Conservation (phyloP, 2,113 vertebrate genomes). For the Lates calcarifer region DNA sequence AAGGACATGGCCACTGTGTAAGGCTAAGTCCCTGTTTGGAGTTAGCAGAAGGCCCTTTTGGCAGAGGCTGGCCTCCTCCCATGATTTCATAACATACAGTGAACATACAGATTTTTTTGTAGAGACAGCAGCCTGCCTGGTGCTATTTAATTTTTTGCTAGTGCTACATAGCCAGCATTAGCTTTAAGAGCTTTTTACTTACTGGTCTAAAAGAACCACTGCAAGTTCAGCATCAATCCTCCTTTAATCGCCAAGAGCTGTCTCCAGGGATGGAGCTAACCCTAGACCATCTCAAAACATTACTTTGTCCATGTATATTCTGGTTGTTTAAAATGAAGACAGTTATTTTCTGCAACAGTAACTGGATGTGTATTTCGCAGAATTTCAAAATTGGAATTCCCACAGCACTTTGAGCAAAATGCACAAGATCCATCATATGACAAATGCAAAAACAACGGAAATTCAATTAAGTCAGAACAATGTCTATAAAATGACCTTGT, state of each 20-base stretch:
- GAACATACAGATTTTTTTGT: too few relatives aligned
- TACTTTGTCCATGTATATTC: neutral
- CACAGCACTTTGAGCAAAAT: neutral
- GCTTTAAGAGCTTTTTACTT: too few relatives aligned
- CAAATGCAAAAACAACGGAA: neutral
- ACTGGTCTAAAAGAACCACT: too few relatives aligned
- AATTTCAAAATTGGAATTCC: too few relatives aligned
- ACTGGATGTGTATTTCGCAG: neutral
- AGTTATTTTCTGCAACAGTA: neutral
- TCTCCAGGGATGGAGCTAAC: too few relatives aligned
- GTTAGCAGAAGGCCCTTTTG: neutral
- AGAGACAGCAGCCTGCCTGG: too few relatives aligned
- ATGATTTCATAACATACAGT: too few relatives aligned
- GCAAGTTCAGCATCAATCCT: too few relatives aligned
- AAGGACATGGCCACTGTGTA: neutral
- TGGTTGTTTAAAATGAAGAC: neutral
- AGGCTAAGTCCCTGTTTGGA: neutral
- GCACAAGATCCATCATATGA: neutral
- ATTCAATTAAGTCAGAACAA: conserved; percentile 7
- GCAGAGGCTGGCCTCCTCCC: neutral
- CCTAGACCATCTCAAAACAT: too few relatives aligned
- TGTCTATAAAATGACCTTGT: conserved; percentile 17
- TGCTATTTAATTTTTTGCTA: too few relatives aligned
- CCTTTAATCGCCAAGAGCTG: too few relatives aligned
- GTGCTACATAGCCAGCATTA: too few relatives aligned